A percentile compares a stretch with the other conserved stretches of the same genome.
Conservation (phyloP, 2,888 invertebrate genomes). For the Alentia gelatinosa region DNA sequence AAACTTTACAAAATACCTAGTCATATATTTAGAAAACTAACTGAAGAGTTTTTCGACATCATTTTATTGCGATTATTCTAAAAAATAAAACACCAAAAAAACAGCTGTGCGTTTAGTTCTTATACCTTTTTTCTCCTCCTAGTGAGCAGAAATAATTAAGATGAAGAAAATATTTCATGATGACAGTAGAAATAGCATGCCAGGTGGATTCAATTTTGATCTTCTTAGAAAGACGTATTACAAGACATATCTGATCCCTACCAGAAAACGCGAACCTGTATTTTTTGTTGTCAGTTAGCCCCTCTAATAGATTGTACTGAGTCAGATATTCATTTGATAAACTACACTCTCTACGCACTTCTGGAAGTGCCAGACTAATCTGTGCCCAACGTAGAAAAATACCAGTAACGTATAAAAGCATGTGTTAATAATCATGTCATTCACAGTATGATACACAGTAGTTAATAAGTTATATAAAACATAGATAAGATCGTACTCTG, state of each 20-base stretch:
- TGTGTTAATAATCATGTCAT: conserved; percentile 5
- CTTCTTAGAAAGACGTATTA: not conserved
- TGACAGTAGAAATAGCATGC: not conserved
- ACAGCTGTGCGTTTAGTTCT: not conserved
- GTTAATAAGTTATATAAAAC: conserved; percentile 49
- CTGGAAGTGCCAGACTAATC: not conserved
- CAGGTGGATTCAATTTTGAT: too few species aligned
- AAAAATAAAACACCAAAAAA: too few species aligned
- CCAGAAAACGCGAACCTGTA: not conserved
- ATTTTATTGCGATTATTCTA: too few species aligned
- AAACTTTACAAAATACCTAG: not conserved
- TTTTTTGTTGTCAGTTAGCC: not conserved
- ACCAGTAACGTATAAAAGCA: conserved; percentile 42
- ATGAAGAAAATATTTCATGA: not conserved
- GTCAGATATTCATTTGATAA: not conserved
- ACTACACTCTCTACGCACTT: not conserved
- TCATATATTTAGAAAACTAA: not conserved
- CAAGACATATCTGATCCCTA: not conserved
- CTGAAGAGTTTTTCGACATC: not conserved
- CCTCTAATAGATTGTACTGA: not conserved
- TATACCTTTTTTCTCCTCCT: not conserved
- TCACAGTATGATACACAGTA: not conserved
- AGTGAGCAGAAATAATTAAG: not conserved
- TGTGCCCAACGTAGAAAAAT: conserved; percentile 48
- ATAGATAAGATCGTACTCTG: conserved; percentile 39